Evolutionary conservation across 2,888 invertebrate species (phyloP).

Genomic region (Melanchra persicariae): DNA sequence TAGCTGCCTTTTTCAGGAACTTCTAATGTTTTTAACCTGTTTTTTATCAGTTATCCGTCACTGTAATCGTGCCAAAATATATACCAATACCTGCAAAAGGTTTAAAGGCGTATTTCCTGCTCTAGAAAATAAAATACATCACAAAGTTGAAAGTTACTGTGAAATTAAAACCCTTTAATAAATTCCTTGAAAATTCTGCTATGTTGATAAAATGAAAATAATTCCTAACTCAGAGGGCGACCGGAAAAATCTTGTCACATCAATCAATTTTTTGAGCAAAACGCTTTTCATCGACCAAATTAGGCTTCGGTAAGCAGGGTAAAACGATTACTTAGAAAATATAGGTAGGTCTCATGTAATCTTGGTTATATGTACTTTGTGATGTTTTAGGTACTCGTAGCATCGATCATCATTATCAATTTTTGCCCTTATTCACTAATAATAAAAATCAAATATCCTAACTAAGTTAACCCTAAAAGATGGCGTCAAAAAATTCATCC

Average conservation of each 20-base stretch:
- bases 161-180: conserved; percentile 37
- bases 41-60: no score
- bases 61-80: no score
- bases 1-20: no score
- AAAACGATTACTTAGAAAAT: conserved; percentile 24
- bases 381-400: not conserved
- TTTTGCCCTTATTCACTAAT: no score
- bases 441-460: no score
- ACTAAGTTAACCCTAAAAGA: no score
- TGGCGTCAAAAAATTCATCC: no score
- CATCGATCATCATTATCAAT: not conserved
- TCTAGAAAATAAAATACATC: not conserved
- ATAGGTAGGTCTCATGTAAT: not conserved
- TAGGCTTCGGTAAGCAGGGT: conserved; percentile 56
- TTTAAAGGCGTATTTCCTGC: not conserved
- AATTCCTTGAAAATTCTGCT: conserved; percentile 45
- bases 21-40: no score
- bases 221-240: conserved; percentile 53
- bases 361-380: not conserved
- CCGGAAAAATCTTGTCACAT: conserved; percentile 75
- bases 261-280: conserved; percentile 77
- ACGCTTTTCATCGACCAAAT: conserved; percentile 79
- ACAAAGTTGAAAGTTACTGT: conserved; percentile 42
- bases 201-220: conserved; percentile 61
- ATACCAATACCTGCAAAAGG: no score